Percentiles rank a stretch among this genome's conserved stretches.
Conservation (phyloP, 1,140 invertebrate species). For the Oncopodura yosiiana region DNA sequence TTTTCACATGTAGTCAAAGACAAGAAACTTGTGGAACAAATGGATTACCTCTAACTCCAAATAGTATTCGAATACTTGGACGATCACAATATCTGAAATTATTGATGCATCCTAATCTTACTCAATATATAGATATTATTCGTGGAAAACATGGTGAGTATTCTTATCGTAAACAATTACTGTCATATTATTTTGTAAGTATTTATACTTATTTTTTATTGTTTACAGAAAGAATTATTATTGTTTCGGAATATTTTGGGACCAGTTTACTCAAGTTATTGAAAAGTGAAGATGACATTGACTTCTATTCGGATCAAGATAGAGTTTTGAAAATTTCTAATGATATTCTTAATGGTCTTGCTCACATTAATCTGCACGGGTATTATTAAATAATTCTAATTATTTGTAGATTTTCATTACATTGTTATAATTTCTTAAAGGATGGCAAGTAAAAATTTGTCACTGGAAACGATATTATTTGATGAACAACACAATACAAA, state of each 20-base stretch:
- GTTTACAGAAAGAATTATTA: conserved; percentile 72
- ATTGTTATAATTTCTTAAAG: conserved; percentile 35
- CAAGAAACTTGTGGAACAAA: conserved; percentile 89
- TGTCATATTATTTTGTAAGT: conserved; percentile 30
- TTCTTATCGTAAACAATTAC: conserved; percentile 17
- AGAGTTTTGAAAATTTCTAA: conserved; percentile 52
- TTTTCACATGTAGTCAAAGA: conserved; percentile 79
- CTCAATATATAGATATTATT: conserved; percentile 80
- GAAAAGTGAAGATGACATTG: conserved; percentile 38
- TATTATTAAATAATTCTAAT: not conserved
- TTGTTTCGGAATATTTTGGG: conserved; percentile 78
- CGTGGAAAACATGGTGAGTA: conserved; percentile 83
- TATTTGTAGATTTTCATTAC: conserved; percentile 1
- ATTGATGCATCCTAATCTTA: conserved; percentile 68
- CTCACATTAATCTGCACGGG: conserved; percentile 57
- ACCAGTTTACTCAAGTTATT: conserved; percentile 44
- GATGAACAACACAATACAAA: conserved; percentile 62
- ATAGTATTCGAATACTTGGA: conserved; percentile 88
- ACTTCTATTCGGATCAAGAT: conserved; percentile 37
- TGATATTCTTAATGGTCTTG: conserved; percentile 63
- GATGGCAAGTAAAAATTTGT: conserved; percentile 69
- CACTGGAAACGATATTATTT: conserved; percentile 72
- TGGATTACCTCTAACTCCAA: conserved; percentile 87
- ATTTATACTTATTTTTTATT: conserved; percentile 33
- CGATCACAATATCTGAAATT: conserved; percentile 72